phyloP scores from a whole-genome alignment of 2,113 vertebrate genomes.

The Gavialis gangeticus region DNA sequence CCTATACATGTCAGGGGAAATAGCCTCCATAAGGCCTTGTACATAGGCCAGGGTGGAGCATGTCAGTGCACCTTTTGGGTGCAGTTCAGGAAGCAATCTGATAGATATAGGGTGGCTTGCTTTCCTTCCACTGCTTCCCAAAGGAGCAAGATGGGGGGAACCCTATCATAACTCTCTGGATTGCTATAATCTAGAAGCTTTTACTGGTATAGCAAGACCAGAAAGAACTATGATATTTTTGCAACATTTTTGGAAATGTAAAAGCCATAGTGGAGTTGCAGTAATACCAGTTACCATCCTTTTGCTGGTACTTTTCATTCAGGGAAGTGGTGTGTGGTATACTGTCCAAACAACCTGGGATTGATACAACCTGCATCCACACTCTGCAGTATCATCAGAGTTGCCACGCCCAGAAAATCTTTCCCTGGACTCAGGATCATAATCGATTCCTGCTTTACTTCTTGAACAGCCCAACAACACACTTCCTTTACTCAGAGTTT shows the following conservation, averaged over 20 bases:
- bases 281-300: background rate
- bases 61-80: rapidly evolving
- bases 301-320: background rate
- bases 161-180: background rate
- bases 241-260: background rate
- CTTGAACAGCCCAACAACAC: background rate
- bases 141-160: background rate
- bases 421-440: background rate
- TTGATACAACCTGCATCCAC: rapidly evolving
- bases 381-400: too few relatives aligned
- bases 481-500: background rate
- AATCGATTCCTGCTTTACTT: background rate
- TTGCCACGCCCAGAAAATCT: background rate
- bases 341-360: background rate
- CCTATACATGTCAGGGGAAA: background rate
- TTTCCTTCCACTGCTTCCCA: too few relatives aligned
- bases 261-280: background rate
- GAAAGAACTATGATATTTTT: background rate
- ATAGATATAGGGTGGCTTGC: background rate
- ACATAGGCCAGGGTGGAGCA: background rate
- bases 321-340: background rate
- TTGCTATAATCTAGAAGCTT: background rate
- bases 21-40: background rate
- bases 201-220: background rate
- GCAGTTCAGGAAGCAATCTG: background rate